phyloP scores from a whole-genome alignment of 2,113 vertebrate species.

The Neomonachus schauinslandi region DNA sequence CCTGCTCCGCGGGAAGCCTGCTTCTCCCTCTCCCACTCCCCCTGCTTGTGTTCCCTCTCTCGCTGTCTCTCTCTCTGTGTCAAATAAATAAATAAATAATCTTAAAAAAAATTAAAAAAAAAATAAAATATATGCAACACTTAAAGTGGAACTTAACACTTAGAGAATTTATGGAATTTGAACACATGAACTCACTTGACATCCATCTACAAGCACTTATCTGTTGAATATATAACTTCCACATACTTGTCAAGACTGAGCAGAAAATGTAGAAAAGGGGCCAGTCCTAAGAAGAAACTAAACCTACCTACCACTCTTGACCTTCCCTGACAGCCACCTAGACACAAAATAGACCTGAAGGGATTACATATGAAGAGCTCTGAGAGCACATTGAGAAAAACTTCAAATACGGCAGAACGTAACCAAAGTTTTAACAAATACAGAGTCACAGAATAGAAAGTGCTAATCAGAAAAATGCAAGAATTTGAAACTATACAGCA shows the following conservation, averaged over 20 bases:
- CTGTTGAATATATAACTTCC: background rate
- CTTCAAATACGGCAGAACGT: background rate
- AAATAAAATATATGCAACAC: background rate
- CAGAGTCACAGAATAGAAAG: background rate
- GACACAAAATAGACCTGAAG: background rate
- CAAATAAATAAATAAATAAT: too few relatives aligned
- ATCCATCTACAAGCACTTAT: background rate
- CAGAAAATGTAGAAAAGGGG: background rate
- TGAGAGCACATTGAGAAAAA: background rate
- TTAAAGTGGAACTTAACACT: background rate
- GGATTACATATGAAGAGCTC: background rate
- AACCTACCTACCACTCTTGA: background rate
- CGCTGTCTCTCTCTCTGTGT: too few relatives aligned
- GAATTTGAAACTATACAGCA: background rate
- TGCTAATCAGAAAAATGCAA: background rate
- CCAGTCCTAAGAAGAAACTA: background rate
- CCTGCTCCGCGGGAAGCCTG: too few relatives aligned
- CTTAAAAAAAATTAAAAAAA: too few relatives aligned
- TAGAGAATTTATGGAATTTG: background rate
- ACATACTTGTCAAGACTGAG: background rate
- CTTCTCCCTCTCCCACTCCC: too few relatives aligned
- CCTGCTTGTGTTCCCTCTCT: too few relatives aligned
- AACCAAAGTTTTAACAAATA: background rate
- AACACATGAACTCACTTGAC: background rate
- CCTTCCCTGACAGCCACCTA: background rate